Evolutionary conservation across 2,113 vertebrate genomes (phyloP), one percentile per base, ranked within the genome.

Genomic region (Cromileptes altivelis): DNA sequence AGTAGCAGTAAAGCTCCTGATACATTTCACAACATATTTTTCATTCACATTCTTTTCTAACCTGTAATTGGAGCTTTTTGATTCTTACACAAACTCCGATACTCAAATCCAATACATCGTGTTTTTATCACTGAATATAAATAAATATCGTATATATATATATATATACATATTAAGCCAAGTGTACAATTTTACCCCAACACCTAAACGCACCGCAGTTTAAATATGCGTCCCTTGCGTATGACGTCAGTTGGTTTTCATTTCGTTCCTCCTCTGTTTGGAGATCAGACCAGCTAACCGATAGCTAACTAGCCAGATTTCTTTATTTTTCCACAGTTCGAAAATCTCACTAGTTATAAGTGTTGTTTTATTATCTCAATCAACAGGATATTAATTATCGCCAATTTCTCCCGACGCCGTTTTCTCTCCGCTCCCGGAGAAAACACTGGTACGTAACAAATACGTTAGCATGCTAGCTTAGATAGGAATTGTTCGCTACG

Each of bases 401-500:
- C 0, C 23, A 9, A 12, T 23, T 25, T 10, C 21, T 3, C 0
- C 23, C 1, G 23, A 53, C 50, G 3, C 3, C 1, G 27, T 56
- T 33, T 76, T 60, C 50, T 80, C 68, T 75, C 75, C 60, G n/a
- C 47, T 61, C 8, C 50, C 9, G 80, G 85, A 75, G 85, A 61
- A 84, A 80, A 52, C 57, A 49, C 73, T 82, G 93, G 93, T 94
- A 88, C 83, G 91, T 93, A 85, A 25, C 18, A 37, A 18, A 15
- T 45, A 33, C 74, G 75, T 70, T 85, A 85, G 72, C 85, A 65
- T 73, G 25, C 73, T 88, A 91, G 82, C 84, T 70, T 17, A 17
- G 12, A 14, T n/a, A 2, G 62, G 56, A 62, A 64, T 76, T 77
- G 73, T 79, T 78, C 30, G 65, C 64, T 75, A n/a, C 62, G 77